Base-by-base conservation (phyloP, 2,888 invertebrate genomes). In the Mythimna loreyi region DNA sequence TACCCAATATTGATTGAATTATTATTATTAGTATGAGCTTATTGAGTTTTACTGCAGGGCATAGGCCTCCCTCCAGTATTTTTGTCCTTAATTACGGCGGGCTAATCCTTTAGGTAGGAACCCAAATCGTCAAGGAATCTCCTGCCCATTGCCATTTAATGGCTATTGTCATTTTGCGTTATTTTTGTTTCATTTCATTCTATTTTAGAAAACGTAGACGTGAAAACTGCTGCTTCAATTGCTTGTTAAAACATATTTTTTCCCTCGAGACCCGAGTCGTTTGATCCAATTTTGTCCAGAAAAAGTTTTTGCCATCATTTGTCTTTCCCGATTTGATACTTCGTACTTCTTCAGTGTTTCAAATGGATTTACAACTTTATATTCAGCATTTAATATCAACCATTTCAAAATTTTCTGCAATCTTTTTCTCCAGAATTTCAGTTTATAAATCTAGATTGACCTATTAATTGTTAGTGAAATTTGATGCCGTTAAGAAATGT, bases 311-410 rank as follows among this genome's bases (percentile, higher is more conserved):
- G 11, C 9, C n/a, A 30, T 47, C 11, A 49, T 62, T 45, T 49
- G 25, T 62, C 25, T 30, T 30, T 61, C 36, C 59, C 30, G 21
- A 55, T 55, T 47, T 50, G 13, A 45, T 45, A 45, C 19, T 6
- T 30, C n/a, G n/a, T 55, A 56, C n/a, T 57, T 49, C 23, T 71
- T 57, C 7, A 21, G 19, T 19, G 3, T 58, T 69, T 67, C 6
- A 9, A 50, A 23, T 40, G 25, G n/a, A 28, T n/a, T 49, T n/a
- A 49, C 23, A 47, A 23, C 4, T 49, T 67, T 19, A 47, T 36
- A 28, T 67, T 66, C 11, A 43, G n/a, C 3, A 13, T 23, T 13
- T 36, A 36, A 19, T 16, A 16, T 16, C 5, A 16, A 40, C 1
- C 40, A 40, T 36, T 36, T 67, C 25, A n/a, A 2, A 13, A 45